A percentile compares a stretch with the other conserved stretches of the same genome.
Conservation (phyloP, 2,888 invertebrate species). For the Rhynchonema sp. region DNA sequence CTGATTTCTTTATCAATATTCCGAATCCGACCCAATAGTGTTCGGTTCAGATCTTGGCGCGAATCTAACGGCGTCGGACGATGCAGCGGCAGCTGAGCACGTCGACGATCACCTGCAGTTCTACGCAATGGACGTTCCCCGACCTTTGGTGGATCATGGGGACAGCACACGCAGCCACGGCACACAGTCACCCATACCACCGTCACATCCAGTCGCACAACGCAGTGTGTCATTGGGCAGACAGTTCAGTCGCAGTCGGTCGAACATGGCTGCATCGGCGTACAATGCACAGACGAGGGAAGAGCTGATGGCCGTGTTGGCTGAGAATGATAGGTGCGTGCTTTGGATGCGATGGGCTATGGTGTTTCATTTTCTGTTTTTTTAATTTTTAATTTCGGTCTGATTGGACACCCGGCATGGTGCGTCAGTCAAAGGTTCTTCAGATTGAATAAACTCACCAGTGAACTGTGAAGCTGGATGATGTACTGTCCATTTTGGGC, state of each 20-base stretch:
- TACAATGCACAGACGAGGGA: conserved; percentile 14
- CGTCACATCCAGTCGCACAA: no score
- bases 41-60: background rate
- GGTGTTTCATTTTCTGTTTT: background rate
- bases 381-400: conserved; percentile 30
- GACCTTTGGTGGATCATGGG: background rate
- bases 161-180: background rate
- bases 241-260: background rate
- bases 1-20: no score
- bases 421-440: no score
- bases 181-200: no score
- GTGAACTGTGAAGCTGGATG: no score
- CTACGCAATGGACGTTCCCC: background rate
- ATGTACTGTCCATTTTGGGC: no score
- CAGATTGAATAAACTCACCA: no score
- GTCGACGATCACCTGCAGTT: background rate
- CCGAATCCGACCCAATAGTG: no score
- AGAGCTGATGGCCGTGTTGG: conserved; percentile 21
- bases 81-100: background rate
- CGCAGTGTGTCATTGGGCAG: background rate
- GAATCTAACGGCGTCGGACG: background rate
- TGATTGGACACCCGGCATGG: conserved; percentile 53
- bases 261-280: background rate
- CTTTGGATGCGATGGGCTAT: background rate
- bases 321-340: conserved; percentile 21